Evolutionary conservation across 2,797 vertebrate species (phyloP).

Genomic region (Fratercula arctica): DNA sequence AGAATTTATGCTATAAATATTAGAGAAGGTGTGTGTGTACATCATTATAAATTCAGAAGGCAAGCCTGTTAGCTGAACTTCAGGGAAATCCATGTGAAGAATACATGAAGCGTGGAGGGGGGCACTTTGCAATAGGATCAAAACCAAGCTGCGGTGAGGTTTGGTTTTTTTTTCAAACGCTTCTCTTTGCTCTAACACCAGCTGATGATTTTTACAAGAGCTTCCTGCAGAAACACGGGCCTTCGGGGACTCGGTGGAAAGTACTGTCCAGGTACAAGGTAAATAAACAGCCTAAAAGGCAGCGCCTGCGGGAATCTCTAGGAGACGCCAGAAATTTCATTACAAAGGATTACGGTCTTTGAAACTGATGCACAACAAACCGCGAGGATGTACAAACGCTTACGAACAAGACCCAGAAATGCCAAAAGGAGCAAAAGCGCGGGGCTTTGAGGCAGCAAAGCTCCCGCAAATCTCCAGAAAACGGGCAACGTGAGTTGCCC

Average conservation of each 20-base stretch:
- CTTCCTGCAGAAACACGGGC: background rate
- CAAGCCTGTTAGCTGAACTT: slow-evolving; percentile 10
- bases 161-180: background rate
- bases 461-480: background rate
- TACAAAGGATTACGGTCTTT: background rate
- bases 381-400: rapidly evolving
- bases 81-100: background rate
- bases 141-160: background rate
- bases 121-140: background rate
- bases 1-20: slow-evolving; percentile 50
- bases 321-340: background rate
- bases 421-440: background rate
- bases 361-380: background rate
- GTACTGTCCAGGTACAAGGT: background rate
- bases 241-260: background rate
- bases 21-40: background rate
- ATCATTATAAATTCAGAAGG: slow-evolving; percentile 42
- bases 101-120: background rate
- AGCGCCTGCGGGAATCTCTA: background rate
- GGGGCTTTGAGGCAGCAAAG: background rate
- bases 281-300: slow-evolving; percentile 38
- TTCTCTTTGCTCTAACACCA: background rate
- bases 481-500: rapidly evolving
- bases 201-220: slow-evolving; percentile 14
- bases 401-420: rapidly evolving